Conservation (phyloP, 2,113 vertebrate species). For the Epinephelus fuscoguttatus region DNA sequence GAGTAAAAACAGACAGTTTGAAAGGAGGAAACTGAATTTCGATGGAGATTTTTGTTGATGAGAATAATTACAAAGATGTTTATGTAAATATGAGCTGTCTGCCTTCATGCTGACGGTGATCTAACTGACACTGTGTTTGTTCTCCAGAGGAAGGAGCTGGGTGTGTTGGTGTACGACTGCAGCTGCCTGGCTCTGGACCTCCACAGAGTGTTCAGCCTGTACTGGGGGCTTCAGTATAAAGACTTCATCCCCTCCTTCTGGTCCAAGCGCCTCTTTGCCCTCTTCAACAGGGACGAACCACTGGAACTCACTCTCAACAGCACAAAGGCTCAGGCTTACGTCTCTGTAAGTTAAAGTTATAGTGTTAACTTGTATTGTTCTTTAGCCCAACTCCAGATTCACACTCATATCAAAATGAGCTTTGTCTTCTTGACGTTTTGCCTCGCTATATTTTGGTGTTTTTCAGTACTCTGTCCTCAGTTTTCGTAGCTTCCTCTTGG, state of each 20-base stretch:
- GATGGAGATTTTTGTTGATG: not conserved
- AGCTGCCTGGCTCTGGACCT: constrained; percentile 96
- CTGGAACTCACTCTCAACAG: constrained; percentile 87
- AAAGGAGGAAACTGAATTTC: not conserved
- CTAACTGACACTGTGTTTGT: constrained; percentile 10
- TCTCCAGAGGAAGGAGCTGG: constrained; percentile 95
- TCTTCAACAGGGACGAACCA: constrained; percentile 88
- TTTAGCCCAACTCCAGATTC: not conserved
- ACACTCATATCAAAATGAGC: no score
- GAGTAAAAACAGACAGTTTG: not conserved
- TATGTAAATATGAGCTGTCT: not conserved
- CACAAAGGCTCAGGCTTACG: constrained; percentile 89
- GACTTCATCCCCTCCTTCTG: constrained; percentile 87
- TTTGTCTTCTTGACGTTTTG: no score
- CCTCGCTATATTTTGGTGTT: no score
- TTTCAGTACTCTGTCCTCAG: no score
- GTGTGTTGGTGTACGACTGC: constrained; percentile 93
- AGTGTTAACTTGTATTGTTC: not conserved
- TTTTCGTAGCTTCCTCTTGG: no score
- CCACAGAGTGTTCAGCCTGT: constrained; percentile 92
- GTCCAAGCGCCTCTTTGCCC: constrained; percentile 93
- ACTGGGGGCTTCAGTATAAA: constrained; percentile 85
- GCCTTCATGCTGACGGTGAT: not conserved
- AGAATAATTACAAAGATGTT: not conserved
- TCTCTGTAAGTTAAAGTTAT: constrained; percentile 89